Evolutionary conservation across 2,797 vertebrate genomes (phyloP), one percentile per base, ranked within the genome.

Genomic region (Urocyon cinereoargenteus): DNA sequence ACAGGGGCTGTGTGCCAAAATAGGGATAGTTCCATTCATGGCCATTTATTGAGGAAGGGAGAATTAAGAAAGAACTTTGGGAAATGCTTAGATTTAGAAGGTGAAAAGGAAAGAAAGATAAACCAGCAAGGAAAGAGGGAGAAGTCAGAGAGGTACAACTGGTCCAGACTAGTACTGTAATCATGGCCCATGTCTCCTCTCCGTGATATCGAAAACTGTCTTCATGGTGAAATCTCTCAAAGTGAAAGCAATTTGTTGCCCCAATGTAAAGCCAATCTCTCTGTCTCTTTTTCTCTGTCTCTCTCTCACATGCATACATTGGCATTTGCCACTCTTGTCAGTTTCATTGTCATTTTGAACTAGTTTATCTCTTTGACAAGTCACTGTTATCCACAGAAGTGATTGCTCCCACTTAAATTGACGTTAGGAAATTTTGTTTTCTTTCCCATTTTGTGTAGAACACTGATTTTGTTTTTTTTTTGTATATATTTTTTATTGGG

Each of bases 351-450:
- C 11, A 77, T 22, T 84, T 87, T 10, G 90, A 15, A 70, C 81
- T 13, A 78, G 13, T 73, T 95, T 72, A 89, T 51, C 64, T 61
- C n/a, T 89, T 91, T 84, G 22, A 79, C 14, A 93, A 93, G 53
- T 64, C 26, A 81, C 28, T 92, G 13, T 86, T 94, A 49, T 5
- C 19, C 10, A 64, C 2, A 55, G 68, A 90, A 36, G 14, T 75
- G 31, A 24, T 70, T 83, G 18, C 31, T 78, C 11, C 10, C 59
- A 55, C 40, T 93, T 86, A 90, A 40, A 40, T 6, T 79, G 2
- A 82, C 26, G 2, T 83, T 59, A 57, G 24, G 22, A 92, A 91
- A 70, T 22, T 31, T 83, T n/a, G 49, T 73, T 94, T 5, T 28
- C 12, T 24, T 91, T 83, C 26, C 34, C 5, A 31, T 59, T 91